Conservation (phyloP, 2,113 vertebrate species). For the Sceloporus tristichus region DNA sequence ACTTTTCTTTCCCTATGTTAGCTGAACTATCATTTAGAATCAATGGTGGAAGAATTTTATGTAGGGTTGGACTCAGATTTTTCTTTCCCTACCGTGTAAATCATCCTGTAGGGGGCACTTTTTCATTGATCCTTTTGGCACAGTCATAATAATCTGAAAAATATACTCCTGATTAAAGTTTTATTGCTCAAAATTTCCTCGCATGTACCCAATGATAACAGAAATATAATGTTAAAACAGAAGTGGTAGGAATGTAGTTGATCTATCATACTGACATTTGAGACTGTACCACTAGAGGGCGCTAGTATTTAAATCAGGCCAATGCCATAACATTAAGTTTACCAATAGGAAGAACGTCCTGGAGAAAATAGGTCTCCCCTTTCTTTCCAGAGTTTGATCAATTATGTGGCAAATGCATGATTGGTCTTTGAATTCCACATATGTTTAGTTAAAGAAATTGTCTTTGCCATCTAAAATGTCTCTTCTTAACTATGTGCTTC, state of each 20-base stretch:
- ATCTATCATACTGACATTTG: conserved; percentile 7
- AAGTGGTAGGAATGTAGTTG: too few species aligned
- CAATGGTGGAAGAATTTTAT: background rate
- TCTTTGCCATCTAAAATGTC: background rate
- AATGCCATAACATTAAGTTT: background rate
- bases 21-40: background rate
- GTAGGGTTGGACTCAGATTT: background rate
- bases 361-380: background rate
- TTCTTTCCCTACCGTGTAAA: conserved; percentile 1
- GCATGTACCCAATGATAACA: background rate
- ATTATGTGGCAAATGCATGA: background rate
- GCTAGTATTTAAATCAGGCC: conserved; percentile 53
- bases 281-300: conserved; percentile 62
- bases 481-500: background rate
- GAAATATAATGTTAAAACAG: background rate
- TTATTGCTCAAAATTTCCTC: background rate
- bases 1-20: too few species aligned
- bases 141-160: background rate
- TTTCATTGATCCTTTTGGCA: conserved; percentile 1
- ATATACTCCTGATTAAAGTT: background rate
- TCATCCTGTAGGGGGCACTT: background rate
- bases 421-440: background rate
- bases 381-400: background rate
- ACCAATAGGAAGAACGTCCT: background rate
- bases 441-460: background rate